These are phyloP conservation scores for Grallaria varia DNA, from an alignment of 2,113 vertebrate species.

Conservation along the genomic window DNA sequence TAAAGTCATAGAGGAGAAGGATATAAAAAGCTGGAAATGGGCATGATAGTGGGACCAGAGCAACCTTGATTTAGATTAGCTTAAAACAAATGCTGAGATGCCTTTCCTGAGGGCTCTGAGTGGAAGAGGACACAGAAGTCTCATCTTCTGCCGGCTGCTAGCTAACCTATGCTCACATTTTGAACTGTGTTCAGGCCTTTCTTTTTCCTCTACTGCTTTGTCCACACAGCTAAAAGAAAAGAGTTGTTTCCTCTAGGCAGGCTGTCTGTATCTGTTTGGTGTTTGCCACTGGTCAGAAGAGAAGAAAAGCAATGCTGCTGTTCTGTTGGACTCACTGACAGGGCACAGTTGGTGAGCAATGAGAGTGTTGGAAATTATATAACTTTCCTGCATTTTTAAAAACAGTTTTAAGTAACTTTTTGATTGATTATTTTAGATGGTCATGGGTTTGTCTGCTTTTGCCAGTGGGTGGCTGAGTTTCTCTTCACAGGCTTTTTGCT, in stretches of 20 bases:
- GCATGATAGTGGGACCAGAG: not conserved
- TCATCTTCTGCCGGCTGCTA: not conserved
- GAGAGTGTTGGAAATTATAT: not conserved
- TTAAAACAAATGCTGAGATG: not conserved
- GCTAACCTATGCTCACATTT: not conserved
- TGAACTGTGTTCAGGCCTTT: not conserved
- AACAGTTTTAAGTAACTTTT: not conserved
- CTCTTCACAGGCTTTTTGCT: not conserved
- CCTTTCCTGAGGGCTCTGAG: not conserved
- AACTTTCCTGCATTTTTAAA: not conserved
- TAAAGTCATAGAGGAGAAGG: not conserved
- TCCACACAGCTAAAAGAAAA: not conserved
- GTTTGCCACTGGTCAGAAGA: not conserved
- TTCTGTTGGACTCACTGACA: not conserved
- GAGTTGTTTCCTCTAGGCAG: not conserved
- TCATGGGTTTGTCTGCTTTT: not conserved
- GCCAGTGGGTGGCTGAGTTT: not conserved
- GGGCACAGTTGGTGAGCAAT: not conserved
- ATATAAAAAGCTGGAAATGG: not conserved
- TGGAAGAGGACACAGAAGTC: not conserved
- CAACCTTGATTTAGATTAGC: not conserved
- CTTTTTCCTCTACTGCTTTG: not conserved
- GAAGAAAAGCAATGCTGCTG: not conserved
- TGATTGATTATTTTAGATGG: not conserved
- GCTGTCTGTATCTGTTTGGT: not conserved